Base-by-base conservation (phyloP, 2,888 invertebrate species). In the Zaprionus lineosus region DNA sequence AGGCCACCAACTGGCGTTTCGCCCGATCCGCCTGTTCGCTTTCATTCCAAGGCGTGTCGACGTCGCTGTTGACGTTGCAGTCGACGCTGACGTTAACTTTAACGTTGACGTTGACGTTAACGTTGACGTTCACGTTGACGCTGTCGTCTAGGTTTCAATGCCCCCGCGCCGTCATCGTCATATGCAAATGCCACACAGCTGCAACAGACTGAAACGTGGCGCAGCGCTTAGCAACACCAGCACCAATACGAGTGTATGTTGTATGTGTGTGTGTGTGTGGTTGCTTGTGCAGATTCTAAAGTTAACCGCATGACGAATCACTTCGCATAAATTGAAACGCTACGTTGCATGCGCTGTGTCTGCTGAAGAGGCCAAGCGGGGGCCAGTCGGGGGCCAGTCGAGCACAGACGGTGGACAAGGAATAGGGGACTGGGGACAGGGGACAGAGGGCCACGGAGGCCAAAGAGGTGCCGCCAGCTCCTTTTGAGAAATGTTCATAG, bases 241-340 rank as follows among this genome's bases (percentile, higher is more conserved):
- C 40, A 59, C 39, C 57, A 46, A 36, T 12, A 26, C 8, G 31
- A 21, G 26, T 50, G 28, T 29, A 28, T 3, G 9, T 50, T 52
- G 14, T 44, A 16, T 50, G 34, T 43, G 47, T 74, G 58, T 69
- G 53, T 51, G 40, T 34, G 37, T 53, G 46, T 58, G 50, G 67
- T 47, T 51, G 57, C 48, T 37, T 68, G 68, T 81, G 81, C 83
- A 64, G 71, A 83, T 79, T 85, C 82, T 85, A 83, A 85, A 82
- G 84, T 82, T 85, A 82, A 82, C 86, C 82, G 82, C 82, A 82
- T 82, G 82, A 82, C 82, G 82, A 82, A 85, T 82, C 82, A 84
- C 81, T 81, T 81, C 81, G 85, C 81, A 81, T 81, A 81, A 81
- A 81, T 81, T 81, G 85, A 81, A 81, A 83, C 81, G 85, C 81